Percentiles rank a stretch among this genome's conserved stretches.
phyloP scores from a whole-genome alignment of 2,888 invertebrate genomes.

The Cancer borealis region DNA sequence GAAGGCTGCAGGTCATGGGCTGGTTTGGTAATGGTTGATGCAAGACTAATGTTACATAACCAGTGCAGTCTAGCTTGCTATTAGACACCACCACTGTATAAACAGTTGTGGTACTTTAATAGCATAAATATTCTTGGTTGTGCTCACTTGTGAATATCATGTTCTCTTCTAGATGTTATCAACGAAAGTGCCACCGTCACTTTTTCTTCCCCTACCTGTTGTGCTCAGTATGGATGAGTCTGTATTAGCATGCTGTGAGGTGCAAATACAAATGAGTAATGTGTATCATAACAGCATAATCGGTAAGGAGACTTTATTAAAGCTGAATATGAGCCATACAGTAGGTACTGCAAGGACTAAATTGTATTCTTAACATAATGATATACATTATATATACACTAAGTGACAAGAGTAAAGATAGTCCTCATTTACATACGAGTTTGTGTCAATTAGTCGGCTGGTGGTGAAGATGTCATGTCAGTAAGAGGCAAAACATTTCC shows the following conservation, averaged over 20 bases:
- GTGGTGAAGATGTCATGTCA: background rate
- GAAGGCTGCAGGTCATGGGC: background rate
- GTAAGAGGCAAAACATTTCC: background rate
- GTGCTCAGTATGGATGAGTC: background rate
- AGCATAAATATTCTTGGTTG: background rate
- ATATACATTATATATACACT: background rate
- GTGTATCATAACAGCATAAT: background rate
- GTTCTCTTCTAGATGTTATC: background rate
- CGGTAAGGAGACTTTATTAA: conserved; percentile 18
- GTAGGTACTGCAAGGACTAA: conserved; percentile 11
- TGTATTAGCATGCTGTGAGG: background rate
- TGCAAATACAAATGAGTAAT: background rate
- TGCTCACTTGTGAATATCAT: background rate
- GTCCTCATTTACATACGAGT: background rate
- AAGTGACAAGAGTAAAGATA: conserved; percentile 36
- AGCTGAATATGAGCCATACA: conserved; percentile 34
- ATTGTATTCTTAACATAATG: background rate
- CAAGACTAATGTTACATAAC: background rate
- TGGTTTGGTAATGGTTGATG: background rate
- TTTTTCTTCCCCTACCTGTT: background rate
- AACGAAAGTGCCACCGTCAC: background rate
- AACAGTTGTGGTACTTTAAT: background rate
- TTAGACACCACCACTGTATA: background rate
- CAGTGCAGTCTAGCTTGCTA: background rate
- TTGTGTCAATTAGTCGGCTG: background rate